Evolutionary conservation across 2,113 vertebrate genomes (phyloP), one percentile per base, ranked within the genome.

Genomic region (Bagarius yarrelli): DNA sequence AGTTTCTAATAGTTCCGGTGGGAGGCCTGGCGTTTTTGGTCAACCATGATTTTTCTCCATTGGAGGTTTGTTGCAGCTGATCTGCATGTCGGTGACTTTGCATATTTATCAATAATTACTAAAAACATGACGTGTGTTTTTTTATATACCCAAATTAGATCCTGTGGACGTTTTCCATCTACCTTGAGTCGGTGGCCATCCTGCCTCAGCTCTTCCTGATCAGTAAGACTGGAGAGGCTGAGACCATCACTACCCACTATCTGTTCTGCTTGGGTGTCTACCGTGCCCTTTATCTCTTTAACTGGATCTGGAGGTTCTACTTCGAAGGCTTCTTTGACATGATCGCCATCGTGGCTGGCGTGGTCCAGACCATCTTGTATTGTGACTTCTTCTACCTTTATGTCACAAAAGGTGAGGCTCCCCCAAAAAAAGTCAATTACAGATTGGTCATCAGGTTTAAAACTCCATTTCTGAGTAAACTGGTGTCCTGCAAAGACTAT

Each of bases 301-400:
- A 99, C 91, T 99, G 98, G 98, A 96, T 99, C 90, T 99, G 98
- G 98, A 97, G 97, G 89, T 99, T 94, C 93, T 98, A 98, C 88
- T 99, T 98, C 2, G 98, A 99, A 92, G 96, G 96, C 63, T 99
- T 99, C 93, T 99, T 99, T 61, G 98, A 99, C 90, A 92, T 99
- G 93, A 99, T 99, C 27, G 98, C 97, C 30, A 96, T 99, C 47
- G 97, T 98, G 85, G 96, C 98, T 5, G 98, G 97, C 0, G 94
- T 98, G 69, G 98, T 99, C 81, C 98, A 99, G 93, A 99, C 98
- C 36, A 93, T 99, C 83, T 95, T 99, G 59, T 99, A 99, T 93
- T 99, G 98, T 87, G 98, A 99, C 94, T 99, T 99, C 94, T 99
- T 99, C 94, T 99, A 99, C 90, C 94, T 99, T 93, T 99, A 99